Percentiles rank a stretch among this genome's conserved stretches.
phyloP scores from a whole-genome alignment of 1,140 invertebrate genomes.

The Polypedilum vanderplanki region DNA sequence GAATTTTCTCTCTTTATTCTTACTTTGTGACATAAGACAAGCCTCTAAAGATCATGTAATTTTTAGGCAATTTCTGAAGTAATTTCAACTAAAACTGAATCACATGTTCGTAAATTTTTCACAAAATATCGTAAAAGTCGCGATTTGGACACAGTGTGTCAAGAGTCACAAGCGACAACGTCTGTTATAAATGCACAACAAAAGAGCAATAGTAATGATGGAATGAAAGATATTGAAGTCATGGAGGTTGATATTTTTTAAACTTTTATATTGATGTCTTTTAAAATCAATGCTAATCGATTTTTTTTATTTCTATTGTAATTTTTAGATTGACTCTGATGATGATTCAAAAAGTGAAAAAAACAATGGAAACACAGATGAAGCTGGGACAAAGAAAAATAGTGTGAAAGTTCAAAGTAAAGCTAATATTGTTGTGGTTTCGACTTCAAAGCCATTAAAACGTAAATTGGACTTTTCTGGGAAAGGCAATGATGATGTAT shows the following conservation, averaged over 20 bases:
- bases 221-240: constrained; percentile 19
- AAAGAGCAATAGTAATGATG: constrained; percentile 1
- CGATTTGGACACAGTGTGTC: constrained; percentile 81
- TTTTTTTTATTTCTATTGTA: constrained; percentile 15
- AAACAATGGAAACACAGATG: neutral
- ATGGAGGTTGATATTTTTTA: constrained; percentile 21
- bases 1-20: neutral
- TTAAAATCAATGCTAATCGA: neutral
- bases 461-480: neutral
- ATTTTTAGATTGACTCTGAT: constrained; percentile 9
- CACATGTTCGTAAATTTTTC: constrained; percentile 82
- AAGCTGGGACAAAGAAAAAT: neutral
- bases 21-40: no score
- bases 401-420: neutral
- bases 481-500: neutral
- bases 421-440: neutral
- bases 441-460: neutral
- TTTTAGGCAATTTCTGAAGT: constrained; percentile 79
- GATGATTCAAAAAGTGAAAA: neutral
- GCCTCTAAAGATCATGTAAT: neutral
- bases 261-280: neutral
- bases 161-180: constrained; percentile 49
- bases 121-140: constrained; percentile 83
- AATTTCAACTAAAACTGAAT: constrained; percentile 90
- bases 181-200: neutral